Conservation (phyloP, 2,888 invertebrate species). For the Hypomecis atomaria region DNA sequence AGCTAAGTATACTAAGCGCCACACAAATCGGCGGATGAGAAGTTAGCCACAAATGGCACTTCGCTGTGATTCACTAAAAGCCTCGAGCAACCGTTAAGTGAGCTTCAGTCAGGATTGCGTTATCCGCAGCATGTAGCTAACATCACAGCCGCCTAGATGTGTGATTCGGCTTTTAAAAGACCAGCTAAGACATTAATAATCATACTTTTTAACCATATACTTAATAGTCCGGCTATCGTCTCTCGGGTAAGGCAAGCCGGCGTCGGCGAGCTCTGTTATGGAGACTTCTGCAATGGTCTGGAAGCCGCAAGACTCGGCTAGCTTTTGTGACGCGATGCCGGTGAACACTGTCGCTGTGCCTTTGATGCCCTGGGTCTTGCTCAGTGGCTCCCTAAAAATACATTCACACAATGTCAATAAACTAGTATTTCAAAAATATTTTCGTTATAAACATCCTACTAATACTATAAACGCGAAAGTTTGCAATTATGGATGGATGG, state of each 20-base stretch:
- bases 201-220: conserved; percentile 64
- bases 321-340: conserved; percentile 64
- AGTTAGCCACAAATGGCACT: too few relatives aligned
- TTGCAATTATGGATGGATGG: too few relatives aligned
- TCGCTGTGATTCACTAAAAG: too few relatives aligned
- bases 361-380: conserved; percentile 54
- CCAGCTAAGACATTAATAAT: background rate
- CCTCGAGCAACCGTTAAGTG: too few relatives aligned
- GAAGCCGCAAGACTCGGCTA: conserved; percentile 61
- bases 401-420: background rate
- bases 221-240: conserved; percentile 59
- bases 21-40: too few relatives aligned
- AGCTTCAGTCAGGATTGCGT: too few relatives aligned
- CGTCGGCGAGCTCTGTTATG: conserved; percentile 58
- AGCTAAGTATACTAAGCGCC: too few relatives aligned
- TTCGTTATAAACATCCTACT: too few relatives aligned
- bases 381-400: conserved; percentile 57
- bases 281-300: conserved; percentile 49
- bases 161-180: too few relatives aligned
- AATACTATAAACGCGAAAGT: too few relatives aligned
- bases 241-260: conserved; percentile 60
- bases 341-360: conserved; percentile 69
- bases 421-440: background rate
- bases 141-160: too few relatives aligned
- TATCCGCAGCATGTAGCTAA: too few relatives aligned